A percentile compares a stretch with the other conserved stretches of the same genome.
Conservation (phyloP, 1,140 invertebrate species). For the Laupala kohalensis region DNA sequence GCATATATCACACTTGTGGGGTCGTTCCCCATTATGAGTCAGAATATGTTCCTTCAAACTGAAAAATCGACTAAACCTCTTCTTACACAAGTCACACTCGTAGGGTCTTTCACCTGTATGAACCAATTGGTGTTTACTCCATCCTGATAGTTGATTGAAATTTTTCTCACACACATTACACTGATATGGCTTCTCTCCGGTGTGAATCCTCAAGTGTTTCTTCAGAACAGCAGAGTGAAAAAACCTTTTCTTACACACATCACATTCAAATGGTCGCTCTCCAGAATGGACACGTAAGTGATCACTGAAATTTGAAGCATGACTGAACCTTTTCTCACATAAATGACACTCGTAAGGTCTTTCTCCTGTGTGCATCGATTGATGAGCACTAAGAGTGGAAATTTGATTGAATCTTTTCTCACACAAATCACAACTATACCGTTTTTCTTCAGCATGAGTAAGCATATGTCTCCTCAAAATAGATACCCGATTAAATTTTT, state of each 20-base stretch:
- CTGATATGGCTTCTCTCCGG: constrained; percentile 46
- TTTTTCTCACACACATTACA: constrained; percentile 51
- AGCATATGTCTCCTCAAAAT: constrained; percentile 29
- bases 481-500: not conserved
- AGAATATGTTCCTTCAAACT: not conserved
- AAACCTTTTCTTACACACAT: constrained; percentile 73
- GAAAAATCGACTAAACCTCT: constrained; percentile 24
- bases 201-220: constrained; percentile 33
- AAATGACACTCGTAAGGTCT: constrained; percentile 37
- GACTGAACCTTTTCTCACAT: constrained; percentile 37
- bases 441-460: constrained; percentile 45
- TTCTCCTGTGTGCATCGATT: constrained; percentile 36
- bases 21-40: constrained; percentile 1
- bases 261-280: constrained; percentile 59
- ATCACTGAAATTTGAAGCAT: constrained; percentile 34
- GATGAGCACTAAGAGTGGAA: constrained; percentile 34
- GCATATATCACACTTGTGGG: constrained; percentile 1
- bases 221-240: constrained; percentile 70
- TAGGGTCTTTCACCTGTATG: constrained; percentile 83
- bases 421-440: constrained; percentile 42
- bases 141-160: constrained; percentile 27
- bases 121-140: constrained; percentile 39
- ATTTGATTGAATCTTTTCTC: constrained; percentile 40
- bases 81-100: constrained; percentile 66
- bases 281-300: constrained; percentile 35